phyloP scores from a whole-genome alignment of 2,113 vertebrate species.

The Varanus komodoensis region DNA sequence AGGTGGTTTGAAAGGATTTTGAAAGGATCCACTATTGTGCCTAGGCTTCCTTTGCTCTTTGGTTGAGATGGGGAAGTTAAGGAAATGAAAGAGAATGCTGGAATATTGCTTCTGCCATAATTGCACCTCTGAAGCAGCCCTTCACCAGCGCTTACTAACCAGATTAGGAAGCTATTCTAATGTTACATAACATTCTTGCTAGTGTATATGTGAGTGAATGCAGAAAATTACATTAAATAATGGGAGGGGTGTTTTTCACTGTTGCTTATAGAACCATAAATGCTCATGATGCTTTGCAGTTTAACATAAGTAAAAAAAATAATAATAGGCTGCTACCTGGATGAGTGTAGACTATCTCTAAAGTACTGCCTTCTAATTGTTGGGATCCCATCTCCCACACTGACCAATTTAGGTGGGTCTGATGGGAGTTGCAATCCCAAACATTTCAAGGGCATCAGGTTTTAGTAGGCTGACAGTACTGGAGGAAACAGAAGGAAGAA shows the following conservation, averaged over 20 bases:
- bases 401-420: neutral
- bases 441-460: neutral
- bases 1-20: neutral
- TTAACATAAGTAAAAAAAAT: no score
- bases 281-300: no score
- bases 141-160: neutral
- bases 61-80: neutral
- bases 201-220: no score
- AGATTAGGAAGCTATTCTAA: no score
- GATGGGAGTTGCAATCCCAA: neutral
- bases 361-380: neutral
- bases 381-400: neutral
- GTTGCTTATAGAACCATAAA: no score
- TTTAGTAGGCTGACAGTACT: neutral
- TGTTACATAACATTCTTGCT: no score
- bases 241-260: no score
- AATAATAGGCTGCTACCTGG: no score
- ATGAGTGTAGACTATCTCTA: no score
- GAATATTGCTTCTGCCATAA: neutral
- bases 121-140: neutral
- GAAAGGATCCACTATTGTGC: neutral
- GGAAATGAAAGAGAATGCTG: neutral
- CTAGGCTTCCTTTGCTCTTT: neutral
- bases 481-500: neutral
- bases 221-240: no score